Evolutionary conservation across 2,797 vertebrate genomes (phyloP), one percentile per base, ranked within the genome.

Genomic region (Coluber constrictor): DNA sequence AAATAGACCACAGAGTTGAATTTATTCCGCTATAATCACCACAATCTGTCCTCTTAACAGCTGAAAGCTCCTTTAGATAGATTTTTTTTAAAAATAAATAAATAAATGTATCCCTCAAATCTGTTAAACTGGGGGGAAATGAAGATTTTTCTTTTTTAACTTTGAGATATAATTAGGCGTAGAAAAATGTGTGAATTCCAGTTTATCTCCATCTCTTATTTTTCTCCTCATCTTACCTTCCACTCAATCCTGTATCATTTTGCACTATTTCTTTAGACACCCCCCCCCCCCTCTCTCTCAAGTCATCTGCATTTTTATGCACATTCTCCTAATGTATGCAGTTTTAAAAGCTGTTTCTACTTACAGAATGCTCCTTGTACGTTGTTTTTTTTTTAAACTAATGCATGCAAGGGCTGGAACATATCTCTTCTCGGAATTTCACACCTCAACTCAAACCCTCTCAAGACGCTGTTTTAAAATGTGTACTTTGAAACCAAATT

Each of bases 251-350:
- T 83, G 9, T 25, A 47, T 83, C 37, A 25, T 12, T 47, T 47
- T 47, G 37, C 37, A 25, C 70, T 37, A 8, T 74, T 37, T 74
- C 9, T 74, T 74, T 37, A 20, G 16, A 37, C 16, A 16, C 74
- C 8, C 18, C 3, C 9, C n/a, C 1, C 3, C n/a, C 18, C 3
- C 9, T 15, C 1, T 3, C n/a, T 3, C 37, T 43, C 32, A 11
- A 83, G 23, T 47, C 37, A 83, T 83, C 74, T 25, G 20, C 74
- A 83, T 83, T 83, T 83, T 25, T 47, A 83, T 47, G 74, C 74
- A 25, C 74, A 20, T 25, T 47, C 47, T 12, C 37, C 20, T 12
- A 83, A 83, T 47, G 12, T 47, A 47, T 83, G 74, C 37, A 83
- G 74, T 47, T 83, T 83, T 47, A 47, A 43, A 83, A 83, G 74